Evolutionary conservation across 1,140 invertebrate species (phyloP).

Genomic region (Ectropis grisescens): DNA sequence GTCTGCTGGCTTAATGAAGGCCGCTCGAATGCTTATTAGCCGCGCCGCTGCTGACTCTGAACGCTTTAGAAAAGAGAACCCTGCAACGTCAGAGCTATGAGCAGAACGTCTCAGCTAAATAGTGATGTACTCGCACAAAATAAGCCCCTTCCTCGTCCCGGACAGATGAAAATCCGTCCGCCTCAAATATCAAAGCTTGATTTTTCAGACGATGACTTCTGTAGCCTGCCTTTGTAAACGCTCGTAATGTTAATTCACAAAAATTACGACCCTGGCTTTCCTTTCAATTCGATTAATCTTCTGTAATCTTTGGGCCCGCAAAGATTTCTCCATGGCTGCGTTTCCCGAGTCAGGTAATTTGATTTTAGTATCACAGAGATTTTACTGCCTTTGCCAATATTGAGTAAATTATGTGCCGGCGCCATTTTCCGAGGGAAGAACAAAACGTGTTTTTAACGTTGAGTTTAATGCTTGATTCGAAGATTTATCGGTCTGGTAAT

Average conservation of each 20-base stretch:
- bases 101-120: too few species aligned
- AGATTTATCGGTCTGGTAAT: too few species aligned
- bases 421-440: too few species aligned
- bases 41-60: constrained; percentile 31
- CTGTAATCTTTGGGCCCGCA: not conserved
- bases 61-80: constrained; percentile 35
- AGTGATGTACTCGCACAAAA: constrained; percentile 22
- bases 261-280: too few species aligned
- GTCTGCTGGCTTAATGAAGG: constrained; percentile 42
- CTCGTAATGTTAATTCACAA: too few species aligned
- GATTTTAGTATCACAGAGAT: not conserved
- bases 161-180: constrained; percentile 8
- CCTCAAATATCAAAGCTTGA: constrained; percentile 11
- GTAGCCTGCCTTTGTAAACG: too few species aligned
- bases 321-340: not conserved
- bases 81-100: constrained; percentile 35
- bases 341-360: not conserved
- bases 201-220: not conserved
- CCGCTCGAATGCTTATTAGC: constrained; percentile 51
- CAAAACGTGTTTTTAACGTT: too few species aligned
- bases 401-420: too few species aligned
- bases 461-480: too few species aligned
- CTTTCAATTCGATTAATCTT: too few species aligned
- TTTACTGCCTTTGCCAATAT: too few species aligned
- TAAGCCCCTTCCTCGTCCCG: constrained; percentile 7